phyloP scores from a whole-genome alignment of 2,888 invertebrate species.

The Anoplius nigerrimus region DNA sequence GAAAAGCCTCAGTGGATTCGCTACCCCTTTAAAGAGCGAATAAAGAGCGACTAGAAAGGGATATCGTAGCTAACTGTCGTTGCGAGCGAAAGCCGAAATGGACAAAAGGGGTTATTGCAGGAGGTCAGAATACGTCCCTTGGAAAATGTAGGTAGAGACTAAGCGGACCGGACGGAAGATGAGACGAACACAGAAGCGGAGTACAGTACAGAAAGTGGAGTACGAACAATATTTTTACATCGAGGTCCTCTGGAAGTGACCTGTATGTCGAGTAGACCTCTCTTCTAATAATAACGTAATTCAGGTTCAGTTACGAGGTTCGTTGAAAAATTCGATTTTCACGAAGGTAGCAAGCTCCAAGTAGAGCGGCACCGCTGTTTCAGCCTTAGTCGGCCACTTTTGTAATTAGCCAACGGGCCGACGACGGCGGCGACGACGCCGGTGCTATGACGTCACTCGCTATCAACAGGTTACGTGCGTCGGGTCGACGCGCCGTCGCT shows the following conservation, averaged over 20 bases:
- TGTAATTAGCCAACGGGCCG: conserved; percentile 45
- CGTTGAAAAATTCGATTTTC: too few relatives aligned
- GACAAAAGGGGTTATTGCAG: neutral
- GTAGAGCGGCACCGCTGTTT: conserved; percentile 30
- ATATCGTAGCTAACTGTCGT: neutral
- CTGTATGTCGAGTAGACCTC: too few relatives aligned
- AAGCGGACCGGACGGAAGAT: too few relatives aligned
- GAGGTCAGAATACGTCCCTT: neutral
- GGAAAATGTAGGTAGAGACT: conserved; percentile 37
- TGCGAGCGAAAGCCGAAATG: neutral
- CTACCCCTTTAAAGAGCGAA: neutral
- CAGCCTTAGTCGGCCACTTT: conserved; percentile 47
- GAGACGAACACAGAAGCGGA: too few relatives aligned
- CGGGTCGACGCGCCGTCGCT: conserved; percentile 2
- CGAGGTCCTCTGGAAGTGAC: too few relatives aligned
- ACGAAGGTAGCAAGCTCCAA: conserved; percentile 29
- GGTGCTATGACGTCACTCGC: conserved; percentile 17
- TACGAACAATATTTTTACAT: too few relatives aligned
- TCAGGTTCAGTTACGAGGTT: too few relatives aligned
- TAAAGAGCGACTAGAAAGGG: neutral
- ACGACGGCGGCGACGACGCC: conserved; percentile 14
- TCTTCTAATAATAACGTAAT: too few relatives aligned
- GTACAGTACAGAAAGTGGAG: too few relatives aligned
- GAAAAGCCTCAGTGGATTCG: conserved; percentile 1
- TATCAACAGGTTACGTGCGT: conserved; percentile 52